Base-by-base conservation (phyloP, 2,888 invertebrate genomes). In the Priocnemis perturbator region DNA sequence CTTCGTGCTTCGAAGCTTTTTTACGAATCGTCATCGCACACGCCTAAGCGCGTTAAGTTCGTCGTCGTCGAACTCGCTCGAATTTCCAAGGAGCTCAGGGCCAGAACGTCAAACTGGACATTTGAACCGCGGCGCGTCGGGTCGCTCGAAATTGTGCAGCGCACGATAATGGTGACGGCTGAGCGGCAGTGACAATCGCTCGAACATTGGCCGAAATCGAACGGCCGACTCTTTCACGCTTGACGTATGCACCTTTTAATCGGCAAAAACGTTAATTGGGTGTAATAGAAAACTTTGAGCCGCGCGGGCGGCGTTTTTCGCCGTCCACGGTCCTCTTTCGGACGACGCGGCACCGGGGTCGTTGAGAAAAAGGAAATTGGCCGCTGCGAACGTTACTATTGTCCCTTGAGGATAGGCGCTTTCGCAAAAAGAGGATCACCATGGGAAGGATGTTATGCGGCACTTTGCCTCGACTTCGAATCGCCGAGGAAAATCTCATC, bases 1-100 rank as follows among this genome's bases (percentile, higher is more conserved):
- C 83, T 80, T 82, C 75, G 74, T 77, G 76, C 72, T 66, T 59
- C 61, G 60, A 59, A 68, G 63, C 64, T 79, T 79, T 79, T 75
- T 70, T 69, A 37, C 64, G 60, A 80, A 78, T 77, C 74, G 70
- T 74, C 74, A 58, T 63, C 68, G 67, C 71, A 69, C 74, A 72
- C 73, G 79, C 62, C 81, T 58, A 77, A 74, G 53, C 73, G 63
- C 57, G 61, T 66, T 70, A 64, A 26, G 48, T 68, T 56, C 44
- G 11, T 37, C 37, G 4, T 37, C 11, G 21, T 62, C 19, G 20
- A 17, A 14, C 30, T 14, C 26, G 20, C 37, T 23, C 19, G 47
- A 11, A 50, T 21, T 56, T 63, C 44, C 50, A 26, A 26, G 26
- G 5, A 26, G 26, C 26, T 26, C 5, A 2, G 5, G 26, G 26